Evolutionary conservation across 2,113 vertebrate species (phyloP).

Genomic region (Macaca mulatta): DNA sequence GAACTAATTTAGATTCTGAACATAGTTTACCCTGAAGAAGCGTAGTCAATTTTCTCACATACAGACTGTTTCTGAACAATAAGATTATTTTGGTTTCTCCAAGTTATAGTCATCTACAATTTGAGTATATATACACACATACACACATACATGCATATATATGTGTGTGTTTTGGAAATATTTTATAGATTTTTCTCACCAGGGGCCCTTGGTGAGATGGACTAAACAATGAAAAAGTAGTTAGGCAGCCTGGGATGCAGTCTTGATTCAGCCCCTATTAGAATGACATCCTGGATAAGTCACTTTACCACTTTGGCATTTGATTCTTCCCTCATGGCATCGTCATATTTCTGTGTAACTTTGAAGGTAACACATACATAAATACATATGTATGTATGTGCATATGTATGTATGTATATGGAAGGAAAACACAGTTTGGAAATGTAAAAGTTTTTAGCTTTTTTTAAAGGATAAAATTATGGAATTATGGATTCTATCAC

Average conservation of each 20-base stretch:
- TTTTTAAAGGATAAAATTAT: neutral
- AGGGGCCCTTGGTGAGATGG: neutral
- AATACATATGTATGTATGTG: neutral
- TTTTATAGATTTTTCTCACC: neutral
- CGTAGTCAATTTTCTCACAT: neutral
- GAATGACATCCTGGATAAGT: neutral
- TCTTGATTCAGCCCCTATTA: neutral
- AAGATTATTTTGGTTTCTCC: neutral
- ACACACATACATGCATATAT: no score
- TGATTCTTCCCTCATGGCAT: neutral
- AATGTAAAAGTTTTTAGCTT: neutral
- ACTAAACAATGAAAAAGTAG: neutral
- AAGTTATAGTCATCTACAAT: neutral
- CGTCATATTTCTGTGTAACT: neutral
- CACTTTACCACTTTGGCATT: neutral
- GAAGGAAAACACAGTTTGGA: neutral
- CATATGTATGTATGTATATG: neutral
- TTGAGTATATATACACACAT: neutral
- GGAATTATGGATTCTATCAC: neutral
- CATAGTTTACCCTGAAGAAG: neutral
- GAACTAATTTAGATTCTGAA: conserved; percentile 39
- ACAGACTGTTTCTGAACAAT: conserved; percentile 2
- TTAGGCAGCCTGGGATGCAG: neutral
- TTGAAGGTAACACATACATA: neutral
- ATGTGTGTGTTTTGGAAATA: neutral